Base-by-base conservation (phyloP, 2,113 vertebrate species). In the Campylomormyrus numenius region DNA sequence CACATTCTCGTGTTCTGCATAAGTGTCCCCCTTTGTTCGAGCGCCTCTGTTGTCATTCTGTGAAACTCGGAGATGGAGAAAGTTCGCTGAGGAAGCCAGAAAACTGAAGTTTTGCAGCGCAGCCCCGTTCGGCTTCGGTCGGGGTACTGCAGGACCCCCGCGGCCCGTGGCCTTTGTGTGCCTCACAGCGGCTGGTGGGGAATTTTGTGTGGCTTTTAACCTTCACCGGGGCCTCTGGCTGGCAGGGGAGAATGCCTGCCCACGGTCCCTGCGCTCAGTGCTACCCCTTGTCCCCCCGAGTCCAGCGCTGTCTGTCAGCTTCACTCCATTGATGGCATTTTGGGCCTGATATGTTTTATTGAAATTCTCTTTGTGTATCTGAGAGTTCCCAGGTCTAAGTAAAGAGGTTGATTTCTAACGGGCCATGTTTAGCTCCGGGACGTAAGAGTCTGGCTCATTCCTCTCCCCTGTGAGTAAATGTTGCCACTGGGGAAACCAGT, bases 161-260 rank as follows among this genome's bases (percentile, higher is more conserved):
- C 94, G 91, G 94, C 85, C 91, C 58, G 86, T 91, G 89, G 93
- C 92, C 92, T 95, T 94, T 95, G 91, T 95, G 92, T 90, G 46
- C 93, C 92, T 93, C 90, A 89, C 88, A 93, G 92, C 91, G 90
- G 93, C 94, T 92, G 91, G 92, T 94, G 94, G 93, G 56, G 93
- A 95, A 92, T 95, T 94, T 13, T 94, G 91, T 93, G 92, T 94
- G 94, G 89, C 93, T 95, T 96, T 95, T 96, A 95, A 95, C 94
- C 94, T 94, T 91, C 70, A 86, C 62, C n/a, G 39, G 39, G 91
- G 90, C 92, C 91, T 85, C 66, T 87, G 74, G 62, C 66, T 48
- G 66, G 48, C 17, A 24, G 90, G 85, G 87, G 89, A 91, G 90
- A 90, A 90, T 88, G 88, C 50, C 87, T 49, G 92, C 89, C 46